A percentile compares a stretch with the other conserved stretches of the same genome.
Conservation (phyloP, 1,140 invertebrate genomes). For the Pentalonia nigronervosa region DNA sequence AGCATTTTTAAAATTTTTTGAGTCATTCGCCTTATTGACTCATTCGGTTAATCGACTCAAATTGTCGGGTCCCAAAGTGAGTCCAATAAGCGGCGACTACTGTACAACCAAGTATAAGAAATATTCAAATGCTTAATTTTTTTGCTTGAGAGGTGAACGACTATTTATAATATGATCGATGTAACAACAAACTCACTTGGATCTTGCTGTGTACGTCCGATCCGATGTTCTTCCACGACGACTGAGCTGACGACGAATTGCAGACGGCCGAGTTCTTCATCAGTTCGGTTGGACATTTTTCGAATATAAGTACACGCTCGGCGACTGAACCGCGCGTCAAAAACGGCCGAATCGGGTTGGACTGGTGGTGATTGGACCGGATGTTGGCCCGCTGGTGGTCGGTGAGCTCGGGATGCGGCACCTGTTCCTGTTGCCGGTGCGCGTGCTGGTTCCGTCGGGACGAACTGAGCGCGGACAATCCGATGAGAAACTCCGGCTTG, state of each 20-base stretch:
- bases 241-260: slow-evolving; percentile 65
- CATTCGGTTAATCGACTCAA: too few species aligned
- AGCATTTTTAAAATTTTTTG: too few species aligned
- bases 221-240: slow-evolving; percentile 70
- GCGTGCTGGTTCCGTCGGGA: slow-evolving; percentile 58
- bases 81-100: too few species aligned
- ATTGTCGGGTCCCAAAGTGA: too few species aligned
- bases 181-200: slow-evolving; percentile 70
- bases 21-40: too few species aligned
- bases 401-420: slow-evolving; percentile 75
- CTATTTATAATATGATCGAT: not conserved
- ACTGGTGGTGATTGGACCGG: slow-evolving; percentile 45
- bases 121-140: not conserved
- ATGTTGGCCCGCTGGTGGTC: slow-evolving; percentile 71
- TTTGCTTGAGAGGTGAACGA: not conserved
- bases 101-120: not conserved
- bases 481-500: slow-evolving; percentile 63
- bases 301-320: slow-evolving; percentile 89
- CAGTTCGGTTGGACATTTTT: slow-evolving; percentile 85
- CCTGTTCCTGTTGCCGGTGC: slow-evolving; percentile 60
- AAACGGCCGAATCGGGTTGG: slow-evolving; percentile 81
- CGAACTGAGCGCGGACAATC: slow-evolving; percentile 45
- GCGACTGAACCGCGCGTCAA: slow-evolving; percentile 89
- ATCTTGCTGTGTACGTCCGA: slow-evolving; percentile 74
- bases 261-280: slow-evolving; percentile 71